Evolutionary conservation across 2,797 vertebrate species (phyloP).

Genomic region (Onychomys arenicola): DNA sequence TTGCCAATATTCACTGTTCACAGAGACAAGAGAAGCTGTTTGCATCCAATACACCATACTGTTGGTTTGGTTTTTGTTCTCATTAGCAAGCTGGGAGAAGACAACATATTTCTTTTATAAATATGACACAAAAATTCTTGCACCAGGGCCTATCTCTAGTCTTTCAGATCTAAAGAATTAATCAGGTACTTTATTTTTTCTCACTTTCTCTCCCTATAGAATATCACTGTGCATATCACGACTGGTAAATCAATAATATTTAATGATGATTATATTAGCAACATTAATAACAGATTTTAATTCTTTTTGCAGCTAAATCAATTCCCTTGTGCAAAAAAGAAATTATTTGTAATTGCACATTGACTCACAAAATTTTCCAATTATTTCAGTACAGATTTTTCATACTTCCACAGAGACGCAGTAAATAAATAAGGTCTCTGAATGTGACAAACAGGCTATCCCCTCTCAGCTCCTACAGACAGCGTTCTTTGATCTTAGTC

Average conservation of each 20-base stretch:
- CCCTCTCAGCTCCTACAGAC: neutral
- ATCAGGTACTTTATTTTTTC: slow-evolving; percentile 36
- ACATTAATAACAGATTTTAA: slow-evolving; percentile 75
- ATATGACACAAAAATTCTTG: slow-evolving; percentile 66
- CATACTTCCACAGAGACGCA: slow-evolving; percentile 35
- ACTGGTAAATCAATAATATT: slow-evolving; percentile 71
- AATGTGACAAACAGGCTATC: neutral
- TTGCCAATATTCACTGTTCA: slow-evolving; percentile 73
- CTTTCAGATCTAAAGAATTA: slow-evolving; percentile 59
- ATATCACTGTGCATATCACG: slow-evolving; percentile 52
- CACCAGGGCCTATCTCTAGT: slow-evolving; percentile 40
- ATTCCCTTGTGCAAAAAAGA: slow-evolving; percentile 70
- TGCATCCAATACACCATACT: slow-evolving; percentile 61
- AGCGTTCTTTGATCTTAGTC: neutral
- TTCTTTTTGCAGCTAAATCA: slow-evolving; percentile 72
- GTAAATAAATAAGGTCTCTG: slow-evolving; percentile 65
- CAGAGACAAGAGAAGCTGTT: slow-evolving; percentile 76
- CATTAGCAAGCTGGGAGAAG: slow-evolving; percentile 77
- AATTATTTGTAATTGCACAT: slow-evolving; percentile 75
- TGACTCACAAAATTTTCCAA: slow-evolving; percentile 63
- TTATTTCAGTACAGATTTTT: slow-evolving; percentile 72
- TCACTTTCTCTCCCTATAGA: slow-evolving; percentile 56
- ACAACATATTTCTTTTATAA: slow-evolving; percentile 70
- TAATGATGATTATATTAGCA: slow-evolving; percentile 74
- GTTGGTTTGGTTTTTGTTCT: slow-evolving; percentile 77